phyloP scores from a whole-genome alignment of 2,888 invertebrate genomes.

The Diarsia brunnea region DNA sequence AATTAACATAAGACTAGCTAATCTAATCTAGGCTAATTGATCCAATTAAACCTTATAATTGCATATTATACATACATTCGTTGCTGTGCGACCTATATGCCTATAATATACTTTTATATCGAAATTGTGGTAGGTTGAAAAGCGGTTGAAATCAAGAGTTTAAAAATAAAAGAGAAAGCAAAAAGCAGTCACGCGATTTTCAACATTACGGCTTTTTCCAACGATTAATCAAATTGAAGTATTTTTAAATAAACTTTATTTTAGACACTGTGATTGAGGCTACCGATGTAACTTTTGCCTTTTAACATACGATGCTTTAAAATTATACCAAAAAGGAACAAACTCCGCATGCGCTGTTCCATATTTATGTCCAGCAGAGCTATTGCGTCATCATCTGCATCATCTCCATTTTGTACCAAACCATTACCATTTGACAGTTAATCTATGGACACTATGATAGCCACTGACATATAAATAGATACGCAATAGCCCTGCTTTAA shows the following conservation, averaged over 20 bases:
- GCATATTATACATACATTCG: background rate
- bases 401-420: too few species aligned
- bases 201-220: background rate
- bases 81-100: background rate
- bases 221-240: conserved; percentile 3
- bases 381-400: too few species aligned
- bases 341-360: background rate
- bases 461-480: too few species aligned
- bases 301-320: background rate
- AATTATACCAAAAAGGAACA: background rate
- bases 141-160: conserved; percentile 26
- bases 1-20: conserved; percentile 28
- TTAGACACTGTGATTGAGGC: background rate
- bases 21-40: conserved; percentile 29
- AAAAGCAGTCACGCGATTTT: conserved; percentile 51
- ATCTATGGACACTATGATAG: too few species aligned
- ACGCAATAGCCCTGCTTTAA: too few species aligned
- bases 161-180: conserved; percentile 12
- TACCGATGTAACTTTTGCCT: background rate
- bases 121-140: background rate
- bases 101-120: background rate
- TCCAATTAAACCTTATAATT: conserved; percentile 1
- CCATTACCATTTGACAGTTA: too few species aligned
- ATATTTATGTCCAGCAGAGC: too few species aligned
- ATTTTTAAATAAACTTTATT: conserved; percentile 6